phyloP scores from a whole-genome alignment of 2,113 vertebrate species.

The Oncorhynchus keta region DNA sequence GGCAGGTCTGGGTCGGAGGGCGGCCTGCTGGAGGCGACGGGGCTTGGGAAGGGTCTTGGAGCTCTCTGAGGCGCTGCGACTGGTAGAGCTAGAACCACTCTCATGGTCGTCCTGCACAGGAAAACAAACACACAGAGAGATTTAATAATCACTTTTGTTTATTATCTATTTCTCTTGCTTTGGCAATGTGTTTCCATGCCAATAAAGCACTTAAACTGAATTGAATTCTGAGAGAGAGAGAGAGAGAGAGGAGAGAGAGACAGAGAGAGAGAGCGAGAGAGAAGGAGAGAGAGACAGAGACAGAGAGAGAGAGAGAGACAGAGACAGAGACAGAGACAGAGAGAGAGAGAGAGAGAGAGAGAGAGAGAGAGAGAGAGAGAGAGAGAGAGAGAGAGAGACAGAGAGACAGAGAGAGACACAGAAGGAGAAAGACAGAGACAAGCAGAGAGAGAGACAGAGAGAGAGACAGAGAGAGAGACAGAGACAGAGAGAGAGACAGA shows the following conservation, averaged over 20 bases:
- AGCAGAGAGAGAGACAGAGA: no score
- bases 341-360: no score
- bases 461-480: fast-evolving
- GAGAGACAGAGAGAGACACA: no score
- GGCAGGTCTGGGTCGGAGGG: conserved; percentile 93
- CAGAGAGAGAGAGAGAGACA: neutral
- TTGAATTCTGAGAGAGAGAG: fast-evolving
- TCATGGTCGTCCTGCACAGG: conserved; percentile 87
- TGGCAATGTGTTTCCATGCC: no score
- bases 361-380: no score
- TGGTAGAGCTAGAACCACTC: conserved; percentile 93
- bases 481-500: fast-evolving
- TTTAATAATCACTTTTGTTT: no score
- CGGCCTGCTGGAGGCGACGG: conserved; percentile 84
- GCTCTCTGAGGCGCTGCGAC: conserved; percentile 86
- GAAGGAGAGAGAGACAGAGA: neutral
- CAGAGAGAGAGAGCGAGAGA: neutral
- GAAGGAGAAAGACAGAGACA: no score
- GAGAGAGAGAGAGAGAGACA: no score
- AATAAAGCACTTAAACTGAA: no score
- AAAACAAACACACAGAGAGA: conserved; percentile 38
- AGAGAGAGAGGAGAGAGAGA: fast-evolving
- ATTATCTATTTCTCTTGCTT: no score
- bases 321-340: no score
- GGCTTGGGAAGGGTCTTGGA: conserved; percentile 83